These are phyloP conservation scores for Clitarchus hookeri DNA, from an alignment of 2,888 invertebrate species.

Conservation along the genomic window DNA sequence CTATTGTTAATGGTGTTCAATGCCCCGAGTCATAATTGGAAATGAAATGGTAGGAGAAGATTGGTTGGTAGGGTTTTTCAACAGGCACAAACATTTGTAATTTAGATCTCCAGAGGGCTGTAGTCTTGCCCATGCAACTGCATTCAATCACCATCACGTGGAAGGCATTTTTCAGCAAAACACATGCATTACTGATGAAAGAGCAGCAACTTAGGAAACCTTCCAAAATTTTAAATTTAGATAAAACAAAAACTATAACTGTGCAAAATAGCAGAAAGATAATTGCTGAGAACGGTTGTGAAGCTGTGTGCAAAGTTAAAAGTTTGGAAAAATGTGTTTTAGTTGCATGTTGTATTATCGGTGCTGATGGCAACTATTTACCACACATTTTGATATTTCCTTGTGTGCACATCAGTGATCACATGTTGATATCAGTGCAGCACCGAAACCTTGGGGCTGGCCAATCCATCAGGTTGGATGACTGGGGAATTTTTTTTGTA, in stretches of 20 bases:
- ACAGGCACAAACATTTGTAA: not conserved
- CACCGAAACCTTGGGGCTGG: constrained; percentile 41
- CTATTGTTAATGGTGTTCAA: not conserved
- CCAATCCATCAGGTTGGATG: constrained; percentile 43
- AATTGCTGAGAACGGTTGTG: not conserved
- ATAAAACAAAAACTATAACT: not conserved
- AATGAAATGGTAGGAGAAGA: not conserved
- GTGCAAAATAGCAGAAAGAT: not conserved
- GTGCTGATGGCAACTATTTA: constrained; percentile 3
- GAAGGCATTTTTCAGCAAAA: not conserved
- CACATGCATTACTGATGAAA: not conserved
- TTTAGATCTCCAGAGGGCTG: not conserved
- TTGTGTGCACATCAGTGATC: constrained; percentile 45
- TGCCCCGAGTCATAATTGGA: not conserved
- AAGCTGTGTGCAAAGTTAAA: not conserved
- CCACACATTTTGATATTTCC: constrained; percentile 40
- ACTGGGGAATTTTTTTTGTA: constrained; percentile 38
- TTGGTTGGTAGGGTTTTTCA: not conserved
- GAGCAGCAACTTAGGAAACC: not conserved
- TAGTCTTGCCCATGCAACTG: not conserved
- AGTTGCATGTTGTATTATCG: constrained; percentile 21
- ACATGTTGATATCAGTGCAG: constrained; percentile 46
- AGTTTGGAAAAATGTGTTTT: not conserved
- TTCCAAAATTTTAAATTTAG: not conserved
- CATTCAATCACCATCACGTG: not conserved